Evolutionary conservation across 2,888 invertebrate genomes (phyloP).

Genomic region (Dryomyza anilis): DNA sequence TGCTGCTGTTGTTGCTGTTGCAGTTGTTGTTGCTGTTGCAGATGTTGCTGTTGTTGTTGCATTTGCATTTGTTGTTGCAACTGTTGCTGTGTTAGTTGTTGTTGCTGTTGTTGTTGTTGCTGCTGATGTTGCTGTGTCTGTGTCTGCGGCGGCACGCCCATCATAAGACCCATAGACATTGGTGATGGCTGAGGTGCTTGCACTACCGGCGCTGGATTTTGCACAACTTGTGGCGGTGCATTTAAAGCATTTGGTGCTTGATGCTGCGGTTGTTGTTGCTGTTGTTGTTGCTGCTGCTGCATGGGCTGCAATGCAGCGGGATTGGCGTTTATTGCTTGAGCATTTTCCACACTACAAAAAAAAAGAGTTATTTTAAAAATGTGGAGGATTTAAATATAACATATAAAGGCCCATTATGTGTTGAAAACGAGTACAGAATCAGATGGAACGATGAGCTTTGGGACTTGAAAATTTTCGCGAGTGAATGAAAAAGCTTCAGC

Average conservation of each 20-base stretch:
- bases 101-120: conserved; percentile 38
- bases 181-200: not conserved
- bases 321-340: conserved; percentile 21
- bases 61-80: conserved; percentile 32
- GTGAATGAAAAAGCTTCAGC: no score
- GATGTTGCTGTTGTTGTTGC: conserved; percentile 22
- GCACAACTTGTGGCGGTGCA: conserved; percentile 11
- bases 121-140: conserved; percentile 36
- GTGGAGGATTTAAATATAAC: no score
- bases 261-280: conserved; percentile 43
- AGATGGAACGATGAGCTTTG: no score
- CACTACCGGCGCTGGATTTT: conserved; percentile 29
- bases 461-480: no score
- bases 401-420: no score
- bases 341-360: conserved; percentile 4
- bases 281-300: conserved; percentile 40
- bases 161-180: conserved; percentile 1
- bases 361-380: no score
- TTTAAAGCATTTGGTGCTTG: conserved; percentile 31
- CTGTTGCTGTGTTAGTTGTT: conserved; percentile 39
- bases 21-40: conserved; percentile 36
- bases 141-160: not conserved
- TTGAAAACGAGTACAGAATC: no score
- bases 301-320: conserved; percentile 37
- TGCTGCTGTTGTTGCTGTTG: conserved; percentile 42